Evolutionary conservation across 1,140 invertebrate species (phyloP).

Genomic region (Argopecten irradians): DNA sequence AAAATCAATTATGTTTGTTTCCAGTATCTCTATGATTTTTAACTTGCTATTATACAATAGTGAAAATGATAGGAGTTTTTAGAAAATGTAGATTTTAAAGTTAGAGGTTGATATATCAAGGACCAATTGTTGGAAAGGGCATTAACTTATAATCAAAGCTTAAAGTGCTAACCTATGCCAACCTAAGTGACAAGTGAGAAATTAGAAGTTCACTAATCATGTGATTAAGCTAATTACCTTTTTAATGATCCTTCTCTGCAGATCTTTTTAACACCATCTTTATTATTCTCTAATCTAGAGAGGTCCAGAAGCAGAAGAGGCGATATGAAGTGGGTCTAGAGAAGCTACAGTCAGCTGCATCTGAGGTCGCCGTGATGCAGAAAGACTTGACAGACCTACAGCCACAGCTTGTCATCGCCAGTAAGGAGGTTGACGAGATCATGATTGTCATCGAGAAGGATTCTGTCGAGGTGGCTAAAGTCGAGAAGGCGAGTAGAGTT

Average conservation of each 20-base stretch:
- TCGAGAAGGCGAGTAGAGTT: conserved; percentile 72
- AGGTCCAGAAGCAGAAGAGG: conserved; percentile 85
- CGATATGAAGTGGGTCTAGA: conserved; percentile 79
- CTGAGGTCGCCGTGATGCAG: conserved; percentile 82
- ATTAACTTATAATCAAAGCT: too few relatives aligned
- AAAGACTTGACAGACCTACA: conserved; percentile 91
- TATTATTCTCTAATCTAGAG: conserved; percentile 69
- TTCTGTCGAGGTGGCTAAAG: conserved; percentile 77
- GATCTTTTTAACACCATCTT: not conserved
- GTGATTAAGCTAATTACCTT: not conserved
- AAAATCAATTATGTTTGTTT: too few relatives aligned
- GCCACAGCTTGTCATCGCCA: conserved; percentile 84
- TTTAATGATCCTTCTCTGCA: not conserved
- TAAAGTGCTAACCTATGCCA: too few relatives aligned
- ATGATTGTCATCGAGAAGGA: conserved; percentile 77
- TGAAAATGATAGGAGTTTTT: too few relatives aligned
- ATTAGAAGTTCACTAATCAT: not conserved
- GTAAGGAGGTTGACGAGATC: conserved; percentile 76
- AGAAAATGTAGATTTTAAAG: too few relatives aligned
- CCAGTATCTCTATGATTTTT: too few relatives aligned
- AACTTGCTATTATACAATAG: too few relatives aligned
- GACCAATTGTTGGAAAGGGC: too few relatives aligned
- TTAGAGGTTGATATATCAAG: too few relatives aligned
- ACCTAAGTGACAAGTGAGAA: not conserved
- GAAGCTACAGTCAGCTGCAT: conserved; percentile 75